phyloP scores from a whole-genome alignment of 2,888 invertebrate species.

The Leptinotarsa haldemani region DNA sequence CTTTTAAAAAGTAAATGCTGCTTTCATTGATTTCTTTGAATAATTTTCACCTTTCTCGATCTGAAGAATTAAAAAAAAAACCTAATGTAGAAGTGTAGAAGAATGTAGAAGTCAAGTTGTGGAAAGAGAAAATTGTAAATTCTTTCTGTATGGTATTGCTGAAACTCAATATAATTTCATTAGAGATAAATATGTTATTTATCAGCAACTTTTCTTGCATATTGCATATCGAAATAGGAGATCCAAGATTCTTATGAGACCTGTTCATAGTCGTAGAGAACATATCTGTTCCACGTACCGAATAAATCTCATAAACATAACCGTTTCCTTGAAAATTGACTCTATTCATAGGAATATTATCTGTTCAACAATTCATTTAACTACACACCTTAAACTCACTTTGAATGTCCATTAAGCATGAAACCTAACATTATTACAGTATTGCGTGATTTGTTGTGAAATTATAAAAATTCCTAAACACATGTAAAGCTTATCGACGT shows the following conservation, averaged over 20 bases:
- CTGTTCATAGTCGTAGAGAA: not conserved
- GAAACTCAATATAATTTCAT: no score
- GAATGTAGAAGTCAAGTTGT: no score
- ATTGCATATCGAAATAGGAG: no score
- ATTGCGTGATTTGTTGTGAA: slow-evolving; percentile 23
- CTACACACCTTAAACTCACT: slow-evolving; percentile 21
- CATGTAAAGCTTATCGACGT: slow-evolving; percentile 23
- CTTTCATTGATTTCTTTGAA: no score
- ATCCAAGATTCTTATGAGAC: not conserved
- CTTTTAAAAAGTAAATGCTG: no score
- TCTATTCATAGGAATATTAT: not conserved
- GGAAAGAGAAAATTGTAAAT: no score
- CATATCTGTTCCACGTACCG: not conserved
- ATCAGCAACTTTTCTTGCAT: no score
- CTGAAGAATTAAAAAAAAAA: no score
- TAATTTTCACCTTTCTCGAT: no score
- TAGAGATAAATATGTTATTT: no score
- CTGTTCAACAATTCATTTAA: slow-evolving; percentile 9
- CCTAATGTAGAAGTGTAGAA: no score
- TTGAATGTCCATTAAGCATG: slow-evolving; percentile 24
- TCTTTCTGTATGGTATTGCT: no score
- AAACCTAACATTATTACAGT: slow-evolving; percentile 8
- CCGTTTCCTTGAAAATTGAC: slow-evolving; percentile 2
- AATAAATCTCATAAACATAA: slow-evolving; percentile 7
- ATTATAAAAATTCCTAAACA: slow-evolving; percentile 19